phyloP scores from a whole-genome alignment of 2,113 vertebrate genomes.

The Nothocercus julius region DNA sequence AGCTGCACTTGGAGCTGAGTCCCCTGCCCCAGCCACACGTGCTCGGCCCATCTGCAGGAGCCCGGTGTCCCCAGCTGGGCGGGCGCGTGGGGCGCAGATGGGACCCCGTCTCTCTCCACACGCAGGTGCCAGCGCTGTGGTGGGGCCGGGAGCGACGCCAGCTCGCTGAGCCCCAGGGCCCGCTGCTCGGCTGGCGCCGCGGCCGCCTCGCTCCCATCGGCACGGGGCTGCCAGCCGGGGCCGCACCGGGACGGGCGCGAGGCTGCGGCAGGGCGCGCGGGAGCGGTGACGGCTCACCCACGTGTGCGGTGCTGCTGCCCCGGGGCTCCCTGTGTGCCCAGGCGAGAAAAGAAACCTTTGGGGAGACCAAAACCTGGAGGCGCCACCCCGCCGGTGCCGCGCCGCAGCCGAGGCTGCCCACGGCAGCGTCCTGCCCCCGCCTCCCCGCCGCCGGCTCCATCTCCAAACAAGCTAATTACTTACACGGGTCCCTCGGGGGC shows the following conservation, averaged over 20 bases:
- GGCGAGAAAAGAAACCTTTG: fast-evolving
- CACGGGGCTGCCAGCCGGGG: neutral
- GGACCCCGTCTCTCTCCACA: fast-evolving
- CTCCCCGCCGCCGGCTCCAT: neutral
- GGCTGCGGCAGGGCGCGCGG: neutral
- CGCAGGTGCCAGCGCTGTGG: fast-evolving
- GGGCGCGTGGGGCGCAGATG: neutral
- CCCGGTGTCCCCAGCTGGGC: neutral
- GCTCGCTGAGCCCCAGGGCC: neutral
- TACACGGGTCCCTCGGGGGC: neutral
- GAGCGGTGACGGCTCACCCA: fast-evolving
- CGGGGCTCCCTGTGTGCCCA: fast-evolving
- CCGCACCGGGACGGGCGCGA: neutral
- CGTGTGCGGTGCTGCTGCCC: neutral
- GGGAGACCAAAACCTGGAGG: neutral
- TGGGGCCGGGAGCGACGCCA: fast-evolving
- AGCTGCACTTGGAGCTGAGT: neutral
- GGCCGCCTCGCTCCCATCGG: neutral
- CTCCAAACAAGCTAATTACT: conserved; percentile 1
- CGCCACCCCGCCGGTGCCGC: fast-evolving
- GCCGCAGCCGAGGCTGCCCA: neutral
- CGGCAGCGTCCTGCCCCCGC: neutral
- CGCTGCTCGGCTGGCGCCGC: neutral
- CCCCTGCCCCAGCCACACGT: neutral
- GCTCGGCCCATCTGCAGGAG: neutral